A percentile compares a stretch with the other conserved stretches of the same genome.
These are phyloP conservation scores for Myotis pilosus DNA, from an alignment of 2,797 vertebrate species.

Conservation along the genomic window DNA sequence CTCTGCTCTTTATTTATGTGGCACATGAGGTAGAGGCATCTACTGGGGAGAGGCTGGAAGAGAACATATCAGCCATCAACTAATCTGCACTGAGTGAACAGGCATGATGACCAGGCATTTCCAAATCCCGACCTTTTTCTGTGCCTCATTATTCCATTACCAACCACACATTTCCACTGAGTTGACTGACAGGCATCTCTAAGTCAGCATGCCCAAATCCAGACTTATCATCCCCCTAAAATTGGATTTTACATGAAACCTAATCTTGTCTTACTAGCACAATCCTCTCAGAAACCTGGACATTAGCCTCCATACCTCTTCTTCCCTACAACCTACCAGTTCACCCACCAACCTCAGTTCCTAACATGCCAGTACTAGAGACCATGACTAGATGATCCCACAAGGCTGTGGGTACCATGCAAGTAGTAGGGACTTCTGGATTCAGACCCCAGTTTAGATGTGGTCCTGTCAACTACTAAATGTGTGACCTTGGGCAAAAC, in stretches of 20 bases:
- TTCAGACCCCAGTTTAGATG: not conserved
- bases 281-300: not conserved
- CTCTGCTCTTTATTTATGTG: not conserved
- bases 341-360: not conserved
- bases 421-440: not conserved
- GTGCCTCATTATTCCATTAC: not conserved
- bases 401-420: not conserved
- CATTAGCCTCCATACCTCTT: not conserved
- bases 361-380: not conserved
- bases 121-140: not conserved
- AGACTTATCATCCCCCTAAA: not conserved
- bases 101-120: not conserved
- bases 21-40: not conserved
- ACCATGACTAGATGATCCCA: not conserved
- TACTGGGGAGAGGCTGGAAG: not conserved
- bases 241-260: not conserved
- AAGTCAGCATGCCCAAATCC: not conserved
- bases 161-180: not conserved
- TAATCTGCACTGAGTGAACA: not conserved
- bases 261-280: not conserved
- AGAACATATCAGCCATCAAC: not conserved
- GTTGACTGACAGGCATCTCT: slow-evolving; percentile 1
- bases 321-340: not conserved
- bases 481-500: not conserved
- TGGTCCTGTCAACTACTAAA: not conserved